A percentile compares a stretch with the other conserved stretches of the same genome.
Conservation (phyloP, 35 echinoderm and acorn worm genomes). For the Ptychodera flava region DNA sequence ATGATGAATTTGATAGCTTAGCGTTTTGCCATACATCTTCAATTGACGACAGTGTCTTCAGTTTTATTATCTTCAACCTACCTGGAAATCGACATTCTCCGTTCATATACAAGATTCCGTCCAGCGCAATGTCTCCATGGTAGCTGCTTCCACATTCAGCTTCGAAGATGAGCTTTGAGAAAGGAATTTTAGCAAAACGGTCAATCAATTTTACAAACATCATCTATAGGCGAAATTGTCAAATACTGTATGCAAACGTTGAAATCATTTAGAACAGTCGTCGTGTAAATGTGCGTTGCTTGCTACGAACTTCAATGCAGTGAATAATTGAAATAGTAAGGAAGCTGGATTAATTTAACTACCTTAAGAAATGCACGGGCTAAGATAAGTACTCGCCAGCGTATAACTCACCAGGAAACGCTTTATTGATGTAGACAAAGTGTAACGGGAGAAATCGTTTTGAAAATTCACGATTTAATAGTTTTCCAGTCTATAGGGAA, state of each 20-base stretch:
- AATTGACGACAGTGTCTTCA: too few relatives aligned
- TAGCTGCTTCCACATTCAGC: slow-evolving; percentile 24
- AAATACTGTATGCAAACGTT: background rate
- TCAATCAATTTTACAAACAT: background rate
- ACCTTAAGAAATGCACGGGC: too few relatives aligned
- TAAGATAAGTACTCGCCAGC: too few relatives aligned
- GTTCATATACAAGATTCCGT: slow-evolving; percentile 45
- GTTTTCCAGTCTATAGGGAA: too few relatives aligned
- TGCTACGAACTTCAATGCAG: background rate
- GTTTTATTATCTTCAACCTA: too few relatives aligned
- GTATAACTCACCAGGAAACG: too few relatives aligned
- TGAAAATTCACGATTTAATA: too few relatives aligned
- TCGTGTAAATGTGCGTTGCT: background rate
- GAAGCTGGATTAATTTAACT: too few relatives aligned
- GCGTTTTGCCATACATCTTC: too few relatives aligned
- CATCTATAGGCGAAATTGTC: background rate
- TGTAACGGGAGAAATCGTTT: too few relatives aligned
- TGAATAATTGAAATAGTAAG: background rate
- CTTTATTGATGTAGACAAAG: too few relatives aligned
- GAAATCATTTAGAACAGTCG: background rate
- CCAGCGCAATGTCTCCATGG: slow-evolving; percentile 63
- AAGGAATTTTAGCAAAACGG: background rate
- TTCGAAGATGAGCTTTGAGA: background rate
- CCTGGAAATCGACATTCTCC: slow-evolving; percentile 26
- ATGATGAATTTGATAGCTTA: background rate